These are phyloP conservation scores for Hypomecis atomaria DNA, from an alignment of 2,888 invertebrate genomes.

Conservation along the genomic window DNA sequence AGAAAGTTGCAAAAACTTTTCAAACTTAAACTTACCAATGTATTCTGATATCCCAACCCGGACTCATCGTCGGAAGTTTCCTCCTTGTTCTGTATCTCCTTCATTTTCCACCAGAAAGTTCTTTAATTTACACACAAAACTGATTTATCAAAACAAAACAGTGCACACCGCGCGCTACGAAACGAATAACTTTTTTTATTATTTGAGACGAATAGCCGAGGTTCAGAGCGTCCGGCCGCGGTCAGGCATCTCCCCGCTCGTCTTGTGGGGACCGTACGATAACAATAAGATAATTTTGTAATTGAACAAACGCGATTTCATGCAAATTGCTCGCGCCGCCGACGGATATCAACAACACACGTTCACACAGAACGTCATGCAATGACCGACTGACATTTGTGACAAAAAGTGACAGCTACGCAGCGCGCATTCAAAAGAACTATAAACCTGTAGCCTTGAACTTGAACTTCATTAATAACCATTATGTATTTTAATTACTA, in stretches of 20 bases:
- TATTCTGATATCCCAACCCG: constrained; percentile 89
- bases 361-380: constrained; percentile 69
- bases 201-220: constrained; percentile 54
- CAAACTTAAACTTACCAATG: constrained; percentile 80
- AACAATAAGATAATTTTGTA: constrained; percentile 71
- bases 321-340: constrained; percentile 71
- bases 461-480: constrained; percentile 60
- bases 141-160: constrained; percentile 65
- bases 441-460: constrained; percentile 61
- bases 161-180: constrained; percentile 43
- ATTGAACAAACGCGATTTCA: constrained; percentile 79
- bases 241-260: constrained; percentile 60
- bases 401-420: constrained; percentile 61
- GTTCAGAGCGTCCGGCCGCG: constrained; percentile 61
- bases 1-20: constrained; percentile 59
- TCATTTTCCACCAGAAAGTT: constrained; percentile 65
- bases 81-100: constrained; percentile 66
- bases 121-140: constrained; percentile 60
- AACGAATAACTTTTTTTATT: constrained; percentile 50
- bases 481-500: constrained; percentile 24
- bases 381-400: constrained; percentile 71
- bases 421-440: constrained; percentile 57
- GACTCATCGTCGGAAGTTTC: constrained; percentile 85
- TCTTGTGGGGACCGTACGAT: constrained; percentile 60
- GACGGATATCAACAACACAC: constrained; percentile 61